Conservation (phyloP, 1,140 invertebrate genomes). For the Protaetia brevitarsis region DNA sequence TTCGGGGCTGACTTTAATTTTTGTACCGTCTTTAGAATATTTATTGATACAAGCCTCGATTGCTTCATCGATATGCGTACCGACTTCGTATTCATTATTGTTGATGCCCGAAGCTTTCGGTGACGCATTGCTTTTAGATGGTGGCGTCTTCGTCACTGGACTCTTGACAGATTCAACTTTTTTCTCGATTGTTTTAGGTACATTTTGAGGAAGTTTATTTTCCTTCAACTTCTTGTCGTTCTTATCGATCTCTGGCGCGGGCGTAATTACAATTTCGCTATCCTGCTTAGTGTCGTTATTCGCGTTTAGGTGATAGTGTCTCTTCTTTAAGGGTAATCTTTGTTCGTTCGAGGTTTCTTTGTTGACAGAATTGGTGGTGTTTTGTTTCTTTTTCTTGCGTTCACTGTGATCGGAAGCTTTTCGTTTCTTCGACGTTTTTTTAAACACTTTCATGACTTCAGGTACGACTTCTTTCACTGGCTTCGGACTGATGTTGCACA, state of each 20-base stretch:
- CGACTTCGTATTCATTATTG: conserved; percentile 42
- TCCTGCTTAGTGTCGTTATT: conserved; percentile 26
- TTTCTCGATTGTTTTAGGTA: conserved; percentile 17
- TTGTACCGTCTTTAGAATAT: conserved; percentile 39
- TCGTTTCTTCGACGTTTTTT: conserved; percentile 64
- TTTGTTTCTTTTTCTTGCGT: conserved; percentile 55
- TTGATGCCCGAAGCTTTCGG: conserved; percentile 25
- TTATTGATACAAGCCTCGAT: conserved; percentile 60
- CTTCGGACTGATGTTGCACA: conserved; percentile 59
- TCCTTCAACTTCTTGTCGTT: conserved; percentile 32
- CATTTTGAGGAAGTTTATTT: conserved; percentile 15
- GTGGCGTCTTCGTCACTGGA: neutral
- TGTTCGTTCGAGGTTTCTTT: conserved; percentile 63
- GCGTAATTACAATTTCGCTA: neutral
- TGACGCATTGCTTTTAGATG: conserved; percentile 10
- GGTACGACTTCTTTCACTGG: conserved; percentile 49
- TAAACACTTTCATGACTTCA: conserved; percentile 56
- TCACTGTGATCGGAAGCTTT: conserved; percentile 60
- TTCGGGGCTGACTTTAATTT: neutral
- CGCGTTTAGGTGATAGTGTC: conserved; percentile 73
- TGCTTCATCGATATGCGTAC: conserved; percentile 57
- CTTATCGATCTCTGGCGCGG: conserved; percentile 29
- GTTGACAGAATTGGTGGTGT: conserved; percentile 39
- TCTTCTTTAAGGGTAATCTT: conserved; percentile 86
- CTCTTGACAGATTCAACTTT: conserved; percentile 26